Base-by-base conservation (phyloP, 2,888 invertebrate genomes). In the Lepidochitona cinerea region DNA sequence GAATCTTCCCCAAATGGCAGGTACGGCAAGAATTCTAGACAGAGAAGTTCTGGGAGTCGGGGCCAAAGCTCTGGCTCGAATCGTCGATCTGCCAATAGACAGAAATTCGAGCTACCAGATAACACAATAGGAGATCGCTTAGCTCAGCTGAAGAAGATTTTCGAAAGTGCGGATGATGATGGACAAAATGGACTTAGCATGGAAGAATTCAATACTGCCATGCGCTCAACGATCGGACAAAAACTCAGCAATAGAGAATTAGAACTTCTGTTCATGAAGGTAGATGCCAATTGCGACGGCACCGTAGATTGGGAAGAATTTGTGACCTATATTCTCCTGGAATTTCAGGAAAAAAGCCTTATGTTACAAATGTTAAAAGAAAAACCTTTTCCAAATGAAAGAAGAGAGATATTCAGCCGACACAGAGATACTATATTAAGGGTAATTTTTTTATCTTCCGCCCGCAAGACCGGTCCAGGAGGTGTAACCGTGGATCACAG, bases 261-360 rank as follows among this genome's bases (percentile, higher is more conserved):
- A 7, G 83, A 86, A 70, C 72, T 83, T 7, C 74, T 88, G 41
- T 89, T 89, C 75, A 87, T 85, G 87, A 89, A 89, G 79, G 84
- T 89, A 29, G 92, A 93, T 79, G 89, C 92, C 91, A 81, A 93
- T 91, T 91, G 92, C 82, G 91, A 93, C 80, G 93, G 92, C 5
- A 88, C 87, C 33, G 91, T 93, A 0, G 92, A 92, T 78, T 96
- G 96, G 95, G 94, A 95, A 86, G 95, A 96, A 89, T 93, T 95
- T 83, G 93, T 96, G 36, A 94, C 95, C 0, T 94, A 94, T 91
- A 91, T 95, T 79, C 92, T 95, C 75, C 91, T 95, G 75, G 95
- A 95, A 65, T 95, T 94, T 91, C 80, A 85, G 69, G 88, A 87
- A 72, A 86, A 84, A 71, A 81, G 85, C 5, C 73, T 73, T 0